phyloP scores from a whole-genome alignment of 2,888 invertebrate species.

The Nemoura dubitans region DNA sequence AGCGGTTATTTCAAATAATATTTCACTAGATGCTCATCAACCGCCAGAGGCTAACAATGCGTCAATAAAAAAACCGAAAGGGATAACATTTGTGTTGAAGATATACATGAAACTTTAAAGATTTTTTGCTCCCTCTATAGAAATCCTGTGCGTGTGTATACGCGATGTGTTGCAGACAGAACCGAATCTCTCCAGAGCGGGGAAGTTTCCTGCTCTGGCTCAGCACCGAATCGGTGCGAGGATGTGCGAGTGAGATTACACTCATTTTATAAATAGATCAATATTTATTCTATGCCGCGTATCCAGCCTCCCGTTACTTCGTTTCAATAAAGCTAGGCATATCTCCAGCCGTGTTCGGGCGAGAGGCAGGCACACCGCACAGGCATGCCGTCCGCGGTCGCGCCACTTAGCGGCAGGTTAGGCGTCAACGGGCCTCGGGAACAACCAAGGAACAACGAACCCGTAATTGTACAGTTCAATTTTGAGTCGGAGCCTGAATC shows the following conservation, averaged over 20 bases:
- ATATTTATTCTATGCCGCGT: not conserved
- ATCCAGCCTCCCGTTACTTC: not conserved
- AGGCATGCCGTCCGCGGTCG: no score
- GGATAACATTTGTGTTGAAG: not conserved
- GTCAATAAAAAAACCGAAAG: not conserved
- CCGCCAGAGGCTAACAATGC: not conserved
- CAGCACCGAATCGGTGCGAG: not conserved
- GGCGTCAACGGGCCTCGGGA: no score
- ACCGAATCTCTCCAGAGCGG: not conserved
- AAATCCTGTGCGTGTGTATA: no score
- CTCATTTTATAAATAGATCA: slow-evolving; percentile 12
- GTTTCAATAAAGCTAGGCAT: not conserved
- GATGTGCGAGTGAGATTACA: not conserved
- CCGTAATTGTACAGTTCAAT: no score
- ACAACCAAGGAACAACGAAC: no score
- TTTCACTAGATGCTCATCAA: not conserved
- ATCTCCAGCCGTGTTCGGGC: not conserved
- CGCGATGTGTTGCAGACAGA: not conserved
- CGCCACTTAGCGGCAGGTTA: no score
- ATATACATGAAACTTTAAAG: not conserved
- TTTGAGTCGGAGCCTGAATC: not conserved
- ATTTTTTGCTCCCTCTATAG: not conserved
- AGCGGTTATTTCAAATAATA: not conserved
- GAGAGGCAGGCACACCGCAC: no score
- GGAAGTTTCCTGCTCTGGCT: not conserved